Evolutionary conservation across 2,113 vertebrate species (phyloP), one percentile per base, ranked within the genome.

Genomic region (Colaptes auratus): DNA sequence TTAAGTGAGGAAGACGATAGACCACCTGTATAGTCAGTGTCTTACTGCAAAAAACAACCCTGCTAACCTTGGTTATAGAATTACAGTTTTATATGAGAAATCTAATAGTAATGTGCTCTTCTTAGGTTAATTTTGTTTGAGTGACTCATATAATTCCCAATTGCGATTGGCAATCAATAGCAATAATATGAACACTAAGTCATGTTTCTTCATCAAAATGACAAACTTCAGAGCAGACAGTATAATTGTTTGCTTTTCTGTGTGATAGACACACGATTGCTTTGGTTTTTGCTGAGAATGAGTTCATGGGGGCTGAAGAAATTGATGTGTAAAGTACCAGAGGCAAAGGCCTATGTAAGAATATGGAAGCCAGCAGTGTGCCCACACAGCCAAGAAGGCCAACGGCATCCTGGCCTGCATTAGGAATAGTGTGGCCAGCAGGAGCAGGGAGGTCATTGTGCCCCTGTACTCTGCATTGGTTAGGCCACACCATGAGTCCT

Each of bases 231-330:
- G 89, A 89, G 88, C 91, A 96, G 91, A 88, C 88, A 72, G 52
- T 21, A 4, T 93, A 96, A 95, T 92, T 94, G 90, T 96, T 96
- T 95, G 93, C 90, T 94, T 93, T 96, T 87, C 73, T 97, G 70
- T 73, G 79, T 55, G 82, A 85, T 64, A 65, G 66, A 88, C 89
- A 74, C 59, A 30, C 65, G 82, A 66, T 64, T 93, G 80, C 73
- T 59, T 33, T 86, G 66, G 20, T 82, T 60, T 73, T 80, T 76
- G 75, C 27, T 79, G 27, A 81, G 60, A 91, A 46, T 15, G 13
- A 95, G 71, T 92, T 92, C 16, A 27, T 48, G 48, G 31, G 35
- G 67, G 44, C 56, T 94, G 27, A 88, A 73, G 48, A 86, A 88
- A 69, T 82, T 86, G 20, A 33, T 27, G 10, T 46, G 31, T 89